These are phyloP conservation scores for Pseudochirops cupreus DNA, from an alignment of 2,797 vertebrate species.

Conservation along the genomic window DNA sequence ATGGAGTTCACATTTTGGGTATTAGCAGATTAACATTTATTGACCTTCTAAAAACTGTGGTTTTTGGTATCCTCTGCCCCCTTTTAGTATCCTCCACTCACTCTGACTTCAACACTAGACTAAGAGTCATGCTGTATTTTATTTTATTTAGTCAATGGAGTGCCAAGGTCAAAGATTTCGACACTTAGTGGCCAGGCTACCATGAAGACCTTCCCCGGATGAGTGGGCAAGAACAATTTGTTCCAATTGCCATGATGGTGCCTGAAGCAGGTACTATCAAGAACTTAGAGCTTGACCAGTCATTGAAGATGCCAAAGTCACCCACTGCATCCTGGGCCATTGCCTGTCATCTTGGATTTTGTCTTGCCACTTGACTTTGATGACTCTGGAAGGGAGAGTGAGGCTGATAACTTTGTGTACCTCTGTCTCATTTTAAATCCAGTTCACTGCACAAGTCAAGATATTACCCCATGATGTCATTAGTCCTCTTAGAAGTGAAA, in stretches of 20 bases:
- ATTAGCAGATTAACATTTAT: background rate
- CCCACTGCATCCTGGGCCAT: background rate
- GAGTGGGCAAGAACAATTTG: no score
- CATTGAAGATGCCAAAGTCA: background rate
- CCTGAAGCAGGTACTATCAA: background rate
- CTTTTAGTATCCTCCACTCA: background rate
- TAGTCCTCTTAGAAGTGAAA: background rate
- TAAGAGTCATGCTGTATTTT: background rate
- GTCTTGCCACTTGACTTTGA: background rate
- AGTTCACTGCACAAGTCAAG: background rate
- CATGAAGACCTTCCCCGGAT: background rate
- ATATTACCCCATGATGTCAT: background rate
- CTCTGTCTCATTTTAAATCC: background rate
- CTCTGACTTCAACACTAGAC: background rate
- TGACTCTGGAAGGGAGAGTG: background rate
- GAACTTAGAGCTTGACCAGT: background rate
- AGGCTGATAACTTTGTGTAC: background rate
- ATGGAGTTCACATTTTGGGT: background rate
- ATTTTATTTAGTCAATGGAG: background rate
- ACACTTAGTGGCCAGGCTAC: background rate
- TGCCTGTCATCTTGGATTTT: background rate
- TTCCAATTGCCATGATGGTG: no score
- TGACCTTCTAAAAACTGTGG: background rate
- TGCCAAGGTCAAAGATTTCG: background rate
- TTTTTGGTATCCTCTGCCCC: background rate